Evolutionary conservation across 2,797 vertebrate genomes (phyloP), one percentile per base, ranked within the genome.

Genomic region (Ambastaia sidthimunki): DNA sequence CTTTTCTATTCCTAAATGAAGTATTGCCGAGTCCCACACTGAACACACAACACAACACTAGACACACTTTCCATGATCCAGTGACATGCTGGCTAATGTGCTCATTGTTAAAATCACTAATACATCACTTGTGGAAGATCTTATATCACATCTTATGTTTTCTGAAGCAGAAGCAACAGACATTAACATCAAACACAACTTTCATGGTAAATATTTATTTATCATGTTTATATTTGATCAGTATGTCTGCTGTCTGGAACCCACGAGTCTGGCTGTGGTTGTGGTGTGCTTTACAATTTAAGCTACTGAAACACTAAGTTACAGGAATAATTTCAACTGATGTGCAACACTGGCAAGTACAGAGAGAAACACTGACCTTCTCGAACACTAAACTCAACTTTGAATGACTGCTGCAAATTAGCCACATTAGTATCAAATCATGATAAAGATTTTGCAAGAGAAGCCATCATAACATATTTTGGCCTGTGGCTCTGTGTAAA

Each of bases 81-180:
- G 63, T 59, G 80, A 54, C 50, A 74, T 7, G 21, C 34, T 37
- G n/a, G 68, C 84, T 84, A 86, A 86, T 82, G 70, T 77, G 41
- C 13, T 37, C 74, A 86, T 86, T 86, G 80, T 84, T 78, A n/a
- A n/a, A n/a, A n/a, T 50, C 57, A 41, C 15, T 37, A 80, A 80
- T 80, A 67, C 60, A 81, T 78, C 23, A 74, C 37, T 65, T 77
- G 28, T 54, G 23, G 63, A 77, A 67, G 65, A 47, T 48, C 62
- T 57, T 6, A 37, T 7, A 67, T 76, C 76, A 81, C 76, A 80
- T 81, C 4, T 7, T 37, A 37, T 37, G 34, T 83, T 71, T 73
- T 71, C 65, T 71, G 19, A 28, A 60, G 63, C 72, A 80, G 60
- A 48, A 47, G 47, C 18, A 19, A 19, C 19, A 37, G 5, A 6